A percentile compares a stretch with the other conserved stretches of the same genome.
These are phyloP conservation scores for Sandelia bainsii DNA, from an alignment of 2,797 vertebrate species.

Conservation along the genomic window DNA sequence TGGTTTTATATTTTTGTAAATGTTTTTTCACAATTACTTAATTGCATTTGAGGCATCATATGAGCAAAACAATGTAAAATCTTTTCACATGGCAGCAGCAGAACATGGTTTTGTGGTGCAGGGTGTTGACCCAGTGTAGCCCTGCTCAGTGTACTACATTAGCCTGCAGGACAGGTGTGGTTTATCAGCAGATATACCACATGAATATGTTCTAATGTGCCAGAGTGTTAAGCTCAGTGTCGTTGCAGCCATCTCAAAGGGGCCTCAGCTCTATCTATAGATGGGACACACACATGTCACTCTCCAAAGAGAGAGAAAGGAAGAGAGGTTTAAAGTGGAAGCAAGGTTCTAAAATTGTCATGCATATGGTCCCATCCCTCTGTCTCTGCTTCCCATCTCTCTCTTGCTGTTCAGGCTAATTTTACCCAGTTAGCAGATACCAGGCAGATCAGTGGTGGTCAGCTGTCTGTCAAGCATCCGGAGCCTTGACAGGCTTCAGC, in stretches of 20 bases:
- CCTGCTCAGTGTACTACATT: slow-evolving; percentile 11
- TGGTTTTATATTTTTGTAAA: neutral
- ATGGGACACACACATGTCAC: slow-evolving; percentile 51
- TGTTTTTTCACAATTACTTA: too few relatives aligned
- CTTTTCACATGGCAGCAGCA: neutral
- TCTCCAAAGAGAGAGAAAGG: slow-evolving; percentile 40
- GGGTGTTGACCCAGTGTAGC: neutral
- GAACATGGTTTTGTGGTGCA: neutral
- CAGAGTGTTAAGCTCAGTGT: slow-evolving; percentile 33
- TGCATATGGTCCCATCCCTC: slow-evolving; percentile 58
- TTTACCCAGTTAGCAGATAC: slow-evolving; percentile 75
- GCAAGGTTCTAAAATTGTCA: slow-evolving; percentile 68
- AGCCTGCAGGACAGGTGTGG: slow-evolving; percentile 50
- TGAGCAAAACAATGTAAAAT: neutral
- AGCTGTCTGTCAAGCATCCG: slow-evolving; percentile 71
- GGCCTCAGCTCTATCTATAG: slow-evolving; percentile 72
- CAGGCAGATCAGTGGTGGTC: slow-evolving; percentile 65
- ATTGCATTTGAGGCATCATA: too few relatives aligned
- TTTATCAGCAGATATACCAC: slow-evolving; percentile 19
- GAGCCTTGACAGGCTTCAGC: slow-evolving; percentile 47
- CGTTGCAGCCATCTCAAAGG: slow-evolving; percentile 21
- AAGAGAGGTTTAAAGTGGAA: slow-evolving; percentile 60
- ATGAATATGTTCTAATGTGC: slow-evolving; percentile 32
- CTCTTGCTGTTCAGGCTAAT: slow-evolving; percentile 52
- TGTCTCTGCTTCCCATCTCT: slow-evolving; percentile 17